phyloP scores from a whole-genome alignment of 2,113 vertebrate species.

The Patagioenas fasciata region DNA sequence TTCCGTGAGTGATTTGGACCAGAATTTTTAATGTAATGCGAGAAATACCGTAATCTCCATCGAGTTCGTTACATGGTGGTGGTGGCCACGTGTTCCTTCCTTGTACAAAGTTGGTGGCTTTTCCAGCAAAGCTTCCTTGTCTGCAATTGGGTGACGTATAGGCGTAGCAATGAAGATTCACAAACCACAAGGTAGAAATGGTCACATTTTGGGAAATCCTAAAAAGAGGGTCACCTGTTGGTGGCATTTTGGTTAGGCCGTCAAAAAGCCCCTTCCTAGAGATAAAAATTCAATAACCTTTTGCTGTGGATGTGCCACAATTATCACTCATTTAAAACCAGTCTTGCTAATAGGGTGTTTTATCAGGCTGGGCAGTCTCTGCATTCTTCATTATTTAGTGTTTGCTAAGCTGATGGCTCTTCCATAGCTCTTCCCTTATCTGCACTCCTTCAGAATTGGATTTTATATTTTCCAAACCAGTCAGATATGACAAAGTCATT shows the following conservation, averaged over 20 bases:
- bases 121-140: neutral
- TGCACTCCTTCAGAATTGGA: constrained; percentile 90
- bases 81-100: neutral
- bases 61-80: rapidly evolving
- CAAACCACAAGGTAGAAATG: neutral
- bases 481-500: constrained; percentile 96
- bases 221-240: neutral
- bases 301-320: constrained; percentile 84
- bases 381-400: constrained; percentile 94
- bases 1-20: neutral
- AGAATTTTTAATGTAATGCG: neutral
- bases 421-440: constrained; percentile 86
- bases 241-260: constrained; percentile 66
- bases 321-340: constrained; percentile 91
- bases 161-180: neutral
- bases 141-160: neutral
- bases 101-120: neutral
- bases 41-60: neutral
- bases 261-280: constrained; percentile 68
- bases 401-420: constrained; percentile 93
- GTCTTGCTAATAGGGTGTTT: constrained; percentile 88
- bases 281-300: constrained; percentile 95
- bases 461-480: constrained; percentile 91
- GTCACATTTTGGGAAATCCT: constrained; percentile 1
- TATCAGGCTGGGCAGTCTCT: constrained; percentile 88